Base-by-base conservation (phyloP, 1,140 invertebrate genomes). In the Drosophila mayri region DNA sequence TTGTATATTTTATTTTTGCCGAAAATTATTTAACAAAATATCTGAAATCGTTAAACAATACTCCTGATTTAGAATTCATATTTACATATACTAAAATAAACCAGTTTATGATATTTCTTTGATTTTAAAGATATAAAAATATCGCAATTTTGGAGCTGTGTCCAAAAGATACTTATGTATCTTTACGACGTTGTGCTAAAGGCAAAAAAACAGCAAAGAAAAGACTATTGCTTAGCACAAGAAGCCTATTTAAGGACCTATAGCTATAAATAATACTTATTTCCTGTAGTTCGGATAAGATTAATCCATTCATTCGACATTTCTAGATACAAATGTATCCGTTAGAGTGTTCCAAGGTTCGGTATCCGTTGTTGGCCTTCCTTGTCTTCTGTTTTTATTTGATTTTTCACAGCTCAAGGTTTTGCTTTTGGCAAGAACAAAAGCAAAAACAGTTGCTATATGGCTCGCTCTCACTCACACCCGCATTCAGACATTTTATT, bases 361-460 rank as follows among this genome's bases (percentile, higher is more conserved):
- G 32, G 52, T 54, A 20, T 54, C 32, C 52, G 32, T 10, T 37
- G 35, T 37, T 54, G 52, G 52, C 52, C 52, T 54, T 54, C 32
- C 52, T 38, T 22, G 52, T 38, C 41, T 78, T 59, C 63, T 75
- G 47, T 63, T 65, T 76, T 76, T 76, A 78, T 82, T 86, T 74
- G 68, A 66, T 58, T 78, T 83, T 84, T 79, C 76, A 55, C 73
- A 80, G 81, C 84, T 87, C 84, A 87, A 87, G 84, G 84, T 88
- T 70, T 87, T 73, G 66, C 76, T 25, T 76, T 63, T 63, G 37
- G 40, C 41, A 59, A 35, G 59, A 18, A 73, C 12, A 57, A 54
- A 47, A 44, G 54, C 30, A 68, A 28, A 60, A 52, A 73, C 57
- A 65, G 43, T 75, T 70, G 49, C 67, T 67, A 7, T 70, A 41